Evolutionary conservation across 2,113 vertebrate genomes (phyloP), one percentile per base, ranked within the genome.

Genomic region (Cathartes aura): DNA sequence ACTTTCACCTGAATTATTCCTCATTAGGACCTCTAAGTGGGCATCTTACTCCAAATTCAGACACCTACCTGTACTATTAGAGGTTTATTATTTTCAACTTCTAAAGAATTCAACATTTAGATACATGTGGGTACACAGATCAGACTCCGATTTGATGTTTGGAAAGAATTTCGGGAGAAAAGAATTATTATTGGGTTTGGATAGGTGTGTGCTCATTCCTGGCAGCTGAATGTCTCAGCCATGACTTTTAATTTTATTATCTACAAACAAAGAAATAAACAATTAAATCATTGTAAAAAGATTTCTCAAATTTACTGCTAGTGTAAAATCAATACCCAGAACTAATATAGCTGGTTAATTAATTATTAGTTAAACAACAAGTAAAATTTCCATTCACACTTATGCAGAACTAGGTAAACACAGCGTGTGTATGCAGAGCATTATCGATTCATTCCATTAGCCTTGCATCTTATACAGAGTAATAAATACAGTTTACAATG

Each of bases 321-420:
- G 71, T 55, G 43, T 70, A 88, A 94, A 96, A 90, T 40, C 62
- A 91, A 90, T 78, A 89, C 3, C 11, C 42, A 82, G 59, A 94
- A 91, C 40, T 82, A 89, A 93, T 56, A 63, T 8, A 90, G 12
- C 42, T 67, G 16, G 55, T 74, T 80, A 93, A 89, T 88, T 62
- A 76, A 89, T 81, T 82, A 88, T 80, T 93, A 72, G 66, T 58
- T 94, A 95, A 93, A 90, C 53, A 90, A 20, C 43, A 90, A 82
- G n/a, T 47, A 75, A 83, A 89, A 91, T 72, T 80, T 91, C n/a
- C 36, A 58, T 82, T 91, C 55, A 30, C 62, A 74, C 26, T 87
- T 92, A 74, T 15, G 8, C 48, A 73, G 91, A 96, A 72, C 15
- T 68, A 62, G 42, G 55, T 75, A 94, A 95, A 91, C 55, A 82